phyloP scores from a whole-genome alignment of 1,140 invertebrate species.

The Lineus longissimus region DNA sequence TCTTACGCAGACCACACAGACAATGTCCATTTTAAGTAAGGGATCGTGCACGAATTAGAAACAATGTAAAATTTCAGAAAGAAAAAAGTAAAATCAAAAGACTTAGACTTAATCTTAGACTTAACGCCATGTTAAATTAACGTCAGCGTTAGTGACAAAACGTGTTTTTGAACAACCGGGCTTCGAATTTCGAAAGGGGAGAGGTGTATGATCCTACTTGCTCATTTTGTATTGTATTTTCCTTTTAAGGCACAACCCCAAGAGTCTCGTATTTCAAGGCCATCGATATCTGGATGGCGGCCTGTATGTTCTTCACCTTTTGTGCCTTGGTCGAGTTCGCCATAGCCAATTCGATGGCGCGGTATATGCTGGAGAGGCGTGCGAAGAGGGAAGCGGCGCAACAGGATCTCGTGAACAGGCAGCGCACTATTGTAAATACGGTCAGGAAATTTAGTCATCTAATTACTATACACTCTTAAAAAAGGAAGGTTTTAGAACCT shows the following conservation, averaged over 20 bases:
- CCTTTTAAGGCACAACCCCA: conserved; percentile 1
- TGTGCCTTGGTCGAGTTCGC: conserved; percentile 76
- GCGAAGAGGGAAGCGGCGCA: neutral
- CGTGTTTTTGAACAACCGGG: too few species aligned
- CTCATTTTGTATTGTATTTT: neutral
- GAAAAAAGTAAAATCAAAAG: neutral
- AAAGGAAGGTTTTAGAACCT: too few species aligned
- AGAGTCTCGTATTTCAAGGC: conserved; percentile 66
- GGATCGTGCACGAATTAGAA: too few species aligned
- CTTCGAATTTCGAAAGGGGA: neutral
- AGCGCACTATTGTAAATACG: too few species aligned
- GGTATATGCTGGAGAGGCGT: neutral
- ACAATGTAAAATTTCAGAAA: too few species aligned
- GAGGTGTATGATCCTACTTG: neutral
- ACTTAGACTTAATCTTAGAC: neutral
- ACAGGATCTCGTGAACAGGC: too few species aligned
- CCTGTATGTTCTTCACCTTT: conserved; percentile 80
- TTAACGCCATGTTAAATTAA: too few species aligned
- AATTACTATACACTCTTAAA: too few species aligned
- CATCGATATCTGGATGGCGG: conserved; percentile 79
- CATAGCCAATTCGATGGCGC: conserved; percentile 57
- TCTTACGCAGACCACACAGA: conserved; percentile 28
- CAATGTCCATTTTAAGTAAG: neutral
- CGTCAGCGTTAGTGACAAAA: too few species aligned
- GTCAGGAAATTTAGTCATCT: too few species aligned